A percentile compares a stretch with the other conserved stretches of the same genome.
These are phyloP conservation scores for Dendrocincla fuliginosa DNA, from an alignment of 2,797 vertebrate species.

Conservation along the genomic window DNA sequence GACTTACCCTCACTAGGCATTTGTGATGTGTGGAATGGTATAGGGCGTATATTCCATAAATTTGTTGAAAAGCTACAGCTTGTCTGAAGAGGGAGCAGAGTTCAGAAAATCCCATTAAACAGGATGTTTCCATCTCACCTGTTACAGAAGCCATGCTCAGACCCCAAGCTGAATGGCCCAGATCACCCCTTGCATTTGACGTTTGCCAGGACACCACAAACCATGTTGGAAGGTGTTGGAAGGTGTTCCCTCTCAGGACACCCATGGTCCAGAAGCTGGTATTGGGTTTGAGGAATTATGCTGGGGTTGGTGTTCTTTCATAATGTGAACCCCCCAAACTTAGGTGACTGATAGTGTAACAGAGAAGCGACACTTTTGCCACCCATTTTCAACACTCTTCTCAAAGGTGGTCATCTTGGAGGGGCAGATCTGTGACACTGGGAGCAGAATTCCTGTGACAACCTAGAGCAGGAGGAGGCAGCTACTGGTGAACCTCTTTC, in stretches of 20 bases:
- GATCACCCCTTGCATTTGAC: not conserved
- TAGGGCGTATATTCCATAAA: not conserved
- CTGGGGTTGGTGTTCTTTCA: not conserved
- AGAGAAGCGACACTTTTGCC: not conserved
- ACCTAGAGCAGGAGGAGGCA: not conserved
- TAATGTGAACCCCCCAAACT: fast-evolving
- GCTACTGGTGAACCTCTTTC: not conserved
- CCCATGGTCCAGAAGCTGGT: not conserved
- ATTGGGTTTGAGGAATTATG: not conserved
- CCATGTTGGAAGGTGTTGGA: not conserved
- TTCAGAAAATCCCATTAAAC: not conserved
- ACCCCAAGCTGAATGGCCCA: not conserved
- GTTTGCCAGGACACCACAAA: not conserved
- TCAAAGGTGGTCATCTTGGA: not conserved
- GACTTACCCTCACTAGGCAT: not conserved
- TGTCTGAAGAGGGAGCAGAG: not conserved
- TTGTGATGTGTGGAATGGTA: not conserved
- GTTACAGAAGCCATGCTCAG: not conserved
- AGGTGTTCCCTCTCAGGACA: not conserved
- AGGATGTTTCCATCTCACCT: not conserved
- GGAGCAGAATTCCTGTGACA: not conserved
- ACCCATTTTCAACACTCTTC: fast-evolving
- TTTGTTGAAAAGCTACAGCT: not conserved
- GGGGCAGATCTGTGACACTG: not conserved
- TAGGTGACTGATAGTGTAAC: not conserved